Percentiles rank a stretch among this genome's conserved stretches.
Evolutionary conservation across 1,140 invertebrate genomes (phyloP).

Genomic region (Achroia grisella): DNA sequence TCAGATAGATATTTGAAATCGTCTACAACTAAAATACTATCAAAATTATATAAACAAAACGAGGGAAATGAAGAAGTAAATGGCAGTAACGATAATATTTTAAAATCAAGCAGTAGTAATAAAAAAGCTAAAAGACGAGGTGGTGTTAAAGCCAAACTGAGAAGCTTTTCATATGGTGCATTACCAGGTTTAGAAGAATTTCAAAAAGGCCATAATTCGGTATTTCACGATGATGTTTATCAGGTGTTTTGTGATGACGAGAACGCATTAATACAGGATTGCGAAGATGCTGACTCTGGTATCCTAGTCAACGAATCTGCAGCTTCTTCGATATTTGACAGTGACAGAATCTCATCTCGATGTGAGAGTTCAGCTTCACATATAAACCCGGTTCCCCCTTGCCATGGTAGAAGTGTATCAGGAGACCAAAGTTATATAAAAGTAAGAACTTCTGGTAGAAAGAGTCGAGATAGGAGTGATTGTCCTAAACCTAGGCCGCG

Average conservation of each 20-base stretch:
- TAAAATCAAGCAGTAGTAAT: slow-evolving; percentile 57
- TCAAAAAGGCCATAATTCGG: slow-evolving; percentile 76
- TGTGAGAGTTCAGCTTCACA: slow-evolving; percentile 75
- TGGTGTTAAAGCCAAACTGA: slow-evolving; percentile 75
- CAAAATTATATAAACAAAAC: slow-evolving; percentile 77
- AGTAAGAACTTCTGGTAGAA: slow-evolving; percentile 45
- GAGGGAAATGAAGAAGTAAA: slow-evolving; percentile 38
- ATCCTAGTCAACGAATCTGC: slow-evolving; percentile 84
- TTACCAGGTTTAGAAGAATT: slow-evolving; percentile 83
- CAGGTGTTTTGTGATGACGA: slow-evolving; percentile 75
- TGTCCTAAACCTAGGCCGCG: slow-evolving; percentile 43
- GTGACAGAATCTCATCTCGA: slow-evolving; percentile 73
- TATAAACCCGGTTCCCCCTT: slow-evolving; percentile 46
- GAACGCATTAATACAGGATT: slow-evolving; percentile 73
- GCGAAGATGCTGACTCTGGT: slow-evolving; percentile 83
- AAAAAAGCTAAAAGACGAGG: slow-evolving; percentile 62
- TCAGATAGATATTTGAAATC: slow-evolving; percentile 81
- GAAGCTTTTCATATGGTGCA: slow-evolving; percentile 85
- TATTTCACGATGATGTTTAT: slow-evolving; percentile 74
- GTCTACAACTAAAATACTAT: slow-evolving; percentile 79
- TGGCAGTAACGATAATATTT: slow-evolving; percentile 34
- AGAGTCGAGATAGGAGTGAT: slow-evolving; percentile 52
- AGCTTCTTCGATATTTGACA: slow-evolving; percentile 79
- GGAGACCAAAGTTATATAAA: slow-evolving; percentile 64
- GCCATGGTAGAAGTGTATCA: slow-evolving; percentile 63